Base-by-base conservation (phyloP, 2,113 vertebrate genomes). In the Puma concolor region DNA sequence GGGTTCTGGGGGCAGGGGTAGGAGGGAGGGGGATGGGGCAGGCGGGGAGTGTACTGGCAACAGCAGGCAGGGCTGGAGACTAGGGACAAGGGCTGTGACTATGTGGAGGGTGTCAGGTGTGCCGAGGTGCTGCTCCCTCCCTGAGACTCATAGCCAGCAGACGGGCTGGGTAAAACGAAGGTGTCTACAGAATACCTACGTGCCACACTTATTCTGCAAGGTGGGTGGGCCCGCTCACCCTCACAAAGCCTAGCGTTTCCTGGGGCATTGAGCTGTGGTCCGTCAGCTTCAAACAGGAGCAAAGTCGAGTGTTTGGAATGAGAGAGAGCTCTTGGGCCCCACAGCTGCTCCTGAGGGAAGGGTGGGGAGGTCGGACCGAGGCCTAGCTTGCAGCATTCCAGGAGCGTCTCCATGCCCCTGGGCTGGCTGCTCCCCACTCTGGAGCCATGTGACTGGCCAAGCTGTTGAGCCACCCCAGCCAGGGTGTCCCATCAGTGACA, bases 161-260 rank as follows among this genome's bases (percentile, higher is more conserved):
- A 41, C 15, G 11, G 72, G 38, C 72, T 29, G 41, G 66, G 72
- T 44, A 14, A 76, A 29, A 44, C 25, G 27, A 29, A 76, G 72
- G 6, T 44, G 13, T 41, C 41, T 14, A 0, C 38, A 29, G 74
- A 29, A 48, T 14, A 17, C 13, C 4, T 16, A 17, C 2, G 0
- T 29, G 41, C 41, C 15, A 4, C 74, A 31, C 44, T 27, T 4
- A 1, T 10, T 48, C 41, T 15, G 74, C 25, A 48, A 15, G 41
- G 74, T 2, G 72, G 38, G 25, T 44, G 27, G 74, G 7, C 41
- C 74, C 25, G 3, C 38, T 76, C 25, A 14, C 13, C 72, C 72
- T 76, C 72, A 74, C 38, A 16, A 8, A 44, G 25, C 25, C 72
- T 27, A 8, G 13, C 3, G 3, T 48, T 76, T 29, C 41, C 38